These are phyloP conservation scores for Halictus quadricinctus DNA, from an alignment of 2,888 invertebrate genomes.

Conservation along the genomic window DNA sequence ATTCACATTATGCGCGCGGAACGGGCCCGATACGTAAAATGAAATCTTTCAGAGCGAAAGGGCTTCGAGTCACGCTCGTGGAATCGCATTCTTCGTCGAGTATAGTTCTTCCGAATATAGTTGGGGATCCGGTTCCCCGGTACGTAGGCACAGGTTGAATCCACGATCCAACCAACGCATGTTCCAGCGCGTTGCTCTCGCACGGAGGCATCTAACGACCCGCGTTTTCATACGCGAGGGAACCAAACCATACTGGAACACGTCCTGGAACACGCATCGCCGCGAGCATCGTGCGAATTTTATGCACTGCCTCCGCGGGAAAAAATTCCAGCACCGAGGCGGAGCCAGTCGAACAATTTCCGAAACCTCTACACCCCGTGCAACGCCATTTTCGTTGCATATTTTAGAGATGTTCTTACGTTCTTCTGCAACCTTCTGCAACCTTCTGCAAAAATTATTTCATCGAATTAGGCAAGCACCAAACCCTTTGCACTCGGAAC, in stretches of 20 bases:
- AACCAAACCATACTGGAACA: neutral
- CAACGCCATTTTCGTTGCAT: neutral
- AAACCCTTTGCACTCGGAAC: too few relatives aligned
- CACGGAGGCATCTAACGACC: slow-evolving; percentile 51
- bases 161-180: slow-evolving; percentile 37
- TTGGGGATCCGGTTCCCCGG: slow-evolving; percentile 61
- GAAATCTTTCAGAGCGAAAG: neutral
- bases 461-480: neutral
- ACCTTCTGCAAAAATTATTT: neutral
- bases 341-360: neutral
- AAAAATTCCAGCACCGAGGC: neutral
- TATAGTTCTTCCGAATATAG: slow-evolving; percentile 48
- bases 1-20: neutral
- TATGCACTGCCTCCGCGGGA: neutral
- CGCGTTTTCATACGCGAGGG: neutral
- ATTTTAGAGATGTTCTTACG: neutral
- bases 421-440: neutral
- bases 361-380: neutral
- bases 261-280: slow-evolving; percentile 1
- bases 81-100: slow-evolving; percentile 33
- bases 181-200: slow-evolving; percentile 33
- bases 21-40: neutral
- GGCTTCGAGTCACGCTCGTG: neutral
- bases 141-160: slow-evolving; percentile 61
- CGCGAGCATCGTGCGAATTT: neutral